Base-by-base conservation (phyloP, 2,113 vertebrate genomes). In the Narcine bancroftii region DNA sequence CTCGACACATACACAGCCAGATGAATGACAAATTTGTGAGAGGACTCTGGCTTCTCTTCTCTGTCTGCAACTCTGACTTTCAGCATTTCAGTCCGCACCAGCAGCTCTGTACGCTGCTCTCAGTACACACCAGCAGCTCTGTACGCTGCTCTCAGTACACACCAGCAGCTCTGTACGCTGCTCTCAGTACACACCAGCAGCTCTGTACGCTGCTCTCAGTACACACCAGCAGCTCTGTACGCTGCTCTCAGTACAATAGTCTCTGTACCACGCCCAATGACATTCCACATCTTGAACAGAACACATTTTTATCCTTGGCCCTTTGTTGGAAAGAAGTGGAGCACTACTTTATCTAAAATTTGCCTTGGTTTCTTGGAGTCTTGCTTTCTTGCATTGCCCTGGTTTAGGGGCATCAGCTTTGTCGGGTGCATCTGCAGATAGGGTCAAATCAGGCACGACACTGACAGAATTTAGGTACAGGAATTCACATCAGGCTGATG, bases 181-280 rank as follows among this genome's bases (percentile, higher is more conserved):
- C 92, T 92, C 91, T 89, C 33, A 93, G 4, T 87, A 3, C 2
- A n/a, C n/a, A n/a, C n/a, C n/a, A n/a, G n/a, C n/a, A n/a, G n/a
- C n/a, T n/a, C n/a, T n/a, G n/a, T n/a, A n/a, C n/a, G n/a, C n/a
- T n/a, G n/a, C n/a, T 89, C 93, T 93, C 21, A 95, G 94, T 91
- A 95, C 93, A 92, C 95, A 95, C 94, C 96, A 94, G 95, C 95
- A 96, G 93, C 95, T 93, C 93, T 95, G 94, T 76, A 94, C 94
- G 50, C 71, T 93, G 77, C 92, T 92, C 91, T 89, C 33, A 93
- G 4, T 87, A 3, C 2, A n/a, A n/a, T n/a, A 94, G 94, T 92
- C 92, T 95, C 94, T 0, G 93, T 94, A 72, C 95, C 95, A 92
- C 97, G 96, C 94, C 94, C 93, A 93, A 94, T 95, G 81, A 93